Conservation (phyloP, 2,113 vertebrate genomes). For the Protobothrops mucrosquamatus region DNA sequence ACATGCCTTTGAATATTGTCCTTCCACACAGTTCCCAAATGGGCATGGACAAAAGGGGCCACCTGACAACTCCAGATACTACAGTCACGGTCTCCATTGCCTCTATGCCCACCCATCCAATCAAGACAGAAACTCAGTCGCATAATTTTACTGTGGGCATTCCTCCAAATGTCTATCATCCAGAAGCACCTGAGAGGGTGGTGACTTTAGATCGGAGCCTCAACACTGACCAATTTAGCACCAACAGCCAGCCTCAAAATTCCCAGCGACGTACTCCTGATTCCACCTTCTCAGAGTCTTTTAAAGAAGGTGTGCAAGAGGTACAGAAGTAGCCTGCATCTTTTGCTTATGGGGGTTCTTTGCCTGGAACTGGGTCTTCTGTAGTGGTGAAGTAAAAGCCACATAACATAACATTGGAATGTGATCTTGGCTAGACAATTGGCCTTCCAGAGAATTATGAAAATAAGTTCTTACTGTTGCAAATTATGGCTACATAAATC, state of each 20-base stretch:
- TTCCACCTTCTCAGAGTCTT: conserved; percentile 93
- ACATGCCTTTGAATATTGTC: conserved; percentile 89
- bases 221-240: conserved; percentile 81
- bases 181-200: conserved; percentile 73
- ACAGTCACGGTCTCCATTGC: conserved; percentile 93
- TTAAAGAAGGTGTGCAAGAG: conserved; percentile 93
- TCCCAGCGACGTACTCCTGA: conserved; percentile 91
- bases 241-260: conserved; percentile 72
- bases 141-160: conserved; percentile 87
- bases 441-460: not conserved
- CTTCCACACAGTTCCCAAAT: conserved; percentile 80
- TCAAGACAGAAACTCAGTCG: conserved; percentile 87
- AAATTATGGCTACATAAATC: not conserved
- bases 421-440: not conserved
- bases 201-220: conserved; percentile 86
- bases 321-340: conserved; percentile 60
- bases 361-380: not conserved
- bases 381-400: not conserved
- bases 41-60: conserved; percentile 82
- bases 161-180: conserved; percentile 74
- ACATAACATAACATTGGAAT: not conserved
- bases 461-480: not conserved
- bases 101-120: conserved; percentile 83
- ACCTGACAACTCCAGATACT: conserved; percentile 88
- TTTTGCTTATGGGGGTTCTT: not conserved